Evolutionary conservation across 2,888 invertebrate species (phyloP).

Genomic region (Smittia aterrima): DNA sequence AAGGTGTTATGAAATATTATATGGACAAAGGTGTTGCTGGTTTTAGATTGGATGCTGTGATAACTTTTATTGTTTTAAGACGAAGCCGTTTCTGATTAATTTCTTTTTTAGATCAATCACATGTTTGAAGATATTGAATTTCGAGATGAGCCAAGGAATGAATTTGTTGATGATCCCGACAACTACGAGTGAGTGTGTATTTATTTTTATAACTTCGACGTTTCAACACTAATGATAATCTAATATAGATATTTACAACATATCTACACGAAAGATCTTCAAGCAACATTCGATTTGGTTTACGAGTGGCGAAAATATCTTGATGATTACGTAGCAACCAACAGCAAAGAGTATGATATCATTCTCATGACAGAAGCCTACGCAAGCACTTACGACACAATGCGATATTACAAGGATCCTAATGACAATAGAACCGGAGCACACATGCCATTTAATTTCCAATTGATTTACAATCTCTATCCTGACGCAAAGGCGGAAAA

Average conservation of each 20-base stretch:
- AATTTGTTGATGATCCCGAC: constrained; percentile 52
- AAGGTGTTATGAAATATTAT: constrained; percentile 43
- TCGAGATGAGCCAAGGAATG: constrained; percentile 57
- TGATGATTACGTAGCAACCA: constrained; percentile 53
- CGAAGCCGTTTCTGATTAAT: not conserved
- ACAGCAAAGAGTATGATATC: constrained; percentile 5
- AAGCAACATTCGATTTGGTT: constrained; percentile 55
- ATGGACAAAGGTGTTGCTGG: constrained; percentile 65
- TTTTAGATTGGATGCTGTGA: constrained; percentile 51
- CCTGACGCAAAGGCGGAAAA: constrained; percentile 55
- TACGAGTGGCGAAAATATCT: constrained; percentile 60
- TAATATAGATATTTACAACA: constrained; percentile 58
- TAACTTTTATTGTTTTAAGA: not conserved
- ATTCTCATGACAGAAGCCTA: constrained; percentile 66
- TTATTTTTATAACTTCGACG: not conserved
- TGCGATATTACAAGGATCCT: constrained; percentile 59
- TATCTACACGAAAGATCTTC: constrained; percentile 61
- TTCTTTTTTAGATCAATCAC: constrained; percentile 54
- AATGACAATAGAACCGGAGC: constrained; percentile 55
- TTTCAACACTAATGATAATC: not conserved
- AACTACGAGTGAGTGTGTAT: constrained; percentile 50
- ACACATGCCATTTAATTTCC: constrained; percentile 63
- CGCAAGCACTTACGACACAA: constrained; percentile 55
- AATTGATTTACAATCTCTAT: constrained; percentile 56
- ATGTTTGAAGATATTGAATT: constrained; percentile 55